A percentile compares a stretch with the other conserved stretches of the same genome.
These are phyloP conservation scores for Papilio aristodemus DNA, from an alignment of 1,140 invertebrate genomes.

Conservation along the genomic window DNA sequence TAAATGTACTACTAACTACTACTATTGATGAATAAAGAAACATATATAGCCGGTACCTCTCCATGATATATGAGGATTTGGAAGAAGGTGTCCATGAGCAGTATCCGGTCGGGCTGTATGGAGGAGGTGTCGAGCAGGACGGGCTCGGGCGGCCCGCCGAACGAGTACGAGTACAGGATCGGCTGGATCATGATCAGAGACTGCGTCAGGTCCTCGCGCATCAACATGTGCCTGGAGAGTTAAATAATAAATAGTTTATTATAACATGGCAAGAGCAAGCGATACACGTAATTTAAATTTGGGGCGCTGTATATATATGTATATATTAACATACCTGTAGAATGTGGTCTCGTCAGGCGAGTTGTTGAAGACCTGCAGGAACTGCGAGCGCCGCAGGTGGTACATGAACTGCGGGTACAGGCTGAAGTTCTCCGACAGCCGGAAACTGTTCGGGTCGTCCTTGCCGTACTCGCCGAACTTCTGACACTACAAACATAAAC, in stretches of 20 bases:
- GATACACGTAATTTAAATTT: too few species aligned
- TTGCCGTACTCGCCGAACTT: slow-evolving; percentile 99
- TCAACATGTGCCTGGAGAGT: slow-evolving; percentile 94
- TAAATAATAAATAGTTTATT: slow-evolving; percentile 26
- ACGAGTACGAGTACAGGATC: slow-evolving; percentile 98
- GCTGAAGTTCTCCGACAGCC: slow-evolving; percentile 97
- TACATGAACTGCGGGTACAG: slow-evolving; percentile 99
- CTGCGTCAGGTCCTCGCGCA: slow-evolving; percentile 98
- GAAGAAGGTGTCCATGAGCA: slow-evolving; percentile 99
- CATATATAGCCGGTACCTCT: slow-evolving; percentile 85
- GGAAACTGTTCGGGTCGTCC: slow-evolving; percentile 98
- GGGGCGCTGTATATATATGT: too few species aligned
- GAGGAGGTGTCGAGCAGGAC: slow-evolving; percentile 98
- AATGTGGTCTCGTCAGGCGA: slow-evolving; percentile 99
- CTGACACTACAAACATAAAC: slow-evolving; percentile 89
- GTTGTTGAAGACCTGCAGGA: slow-evolving; percentile 99
- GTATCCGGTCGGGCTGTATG: slow-evolving; percentile 97
- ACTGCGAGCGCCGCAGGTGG: slow-evolving; percentile 98
- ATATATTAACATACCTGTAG: slow-evolving; percentile 87
- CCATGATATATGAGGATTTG: slow-evolving; percentile 99
- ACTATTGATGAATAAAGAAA: too few species aligned
- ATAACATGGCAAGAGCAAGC: too few species aligned
- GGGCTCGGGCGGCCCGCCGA: slow-evolving; percentile 98
- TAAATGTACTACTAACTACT: too few species aligned
- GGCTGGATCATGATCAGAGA: slow-evolving; percentile 99